Conservation (phyloP, 37 sponge, comb jelly and placozoan genomes). For the Eunapius fragilis region DNA sequence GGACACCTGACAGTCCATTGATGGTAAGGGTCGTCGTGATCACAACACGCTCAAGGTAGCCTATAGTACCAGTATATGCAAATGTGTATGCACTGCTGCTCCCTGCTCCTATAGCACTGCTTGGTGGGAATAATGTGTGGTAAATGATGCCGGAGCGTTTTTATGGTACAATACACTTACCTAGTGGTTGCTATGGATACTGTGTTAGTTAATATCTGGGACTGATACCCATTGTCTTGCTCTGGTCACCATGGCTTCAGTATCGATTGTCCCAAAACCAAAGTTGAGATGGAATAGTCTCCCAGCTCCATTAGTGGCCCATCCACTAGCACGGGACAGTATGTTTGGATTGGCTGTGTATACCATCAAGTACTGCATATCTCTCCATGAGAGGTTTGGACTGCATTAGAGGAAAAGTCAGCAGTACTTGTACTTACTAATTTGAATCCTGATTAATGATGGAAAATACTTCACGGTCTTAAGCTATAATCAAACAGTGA, state of each 20-base stretch:
- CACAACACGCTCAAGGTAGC: too few species aligned
- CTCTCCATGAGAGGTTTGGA: conserved; percentile 85
- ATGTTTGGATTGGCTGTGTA: conserved; percentile 37
- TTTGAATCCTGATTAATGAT: too few species aligned
- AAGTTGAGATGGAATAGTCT: conserved; percentile 48
- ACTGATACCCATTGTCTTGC: conserved; percentile 79
- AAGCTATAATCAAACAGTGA: too few species aligned
- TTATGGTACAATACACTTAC: not conserved
- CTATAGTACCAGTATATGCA: too few species aligned
- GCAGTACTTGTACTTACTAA: too few species aligned
- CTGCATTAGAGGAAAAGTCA: conserved; percentile 8
- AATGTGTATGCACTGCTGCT: too few species aligned
- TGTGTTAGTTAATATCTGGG: conserved; percentile 6
- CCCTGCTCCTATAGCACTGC: too few species aligned
- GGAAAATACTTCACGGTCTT: too few species aligned
- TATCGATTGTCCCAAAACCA: conserved; percentile 86
- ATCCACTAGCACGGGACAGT: not conserved
- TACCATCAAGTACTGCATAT: conserved; percentile 80
- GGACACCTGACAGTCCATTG: too few species aligned
- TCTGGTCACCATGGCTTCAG: conserved; percentile 70
- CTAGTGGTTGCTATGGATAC: not conserved
- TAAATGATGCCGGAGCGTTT: too few species aligned
- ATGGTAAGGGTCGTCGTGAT: too few species aligned
- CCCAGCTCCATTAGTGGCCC: conserved; percentile 78
- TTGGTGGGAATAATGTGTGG: too few species aligned